Base-by-base conservation (phyloP, 2,797 vertebrate genomes). In the Chlorospingus flavigularis region DNA sequence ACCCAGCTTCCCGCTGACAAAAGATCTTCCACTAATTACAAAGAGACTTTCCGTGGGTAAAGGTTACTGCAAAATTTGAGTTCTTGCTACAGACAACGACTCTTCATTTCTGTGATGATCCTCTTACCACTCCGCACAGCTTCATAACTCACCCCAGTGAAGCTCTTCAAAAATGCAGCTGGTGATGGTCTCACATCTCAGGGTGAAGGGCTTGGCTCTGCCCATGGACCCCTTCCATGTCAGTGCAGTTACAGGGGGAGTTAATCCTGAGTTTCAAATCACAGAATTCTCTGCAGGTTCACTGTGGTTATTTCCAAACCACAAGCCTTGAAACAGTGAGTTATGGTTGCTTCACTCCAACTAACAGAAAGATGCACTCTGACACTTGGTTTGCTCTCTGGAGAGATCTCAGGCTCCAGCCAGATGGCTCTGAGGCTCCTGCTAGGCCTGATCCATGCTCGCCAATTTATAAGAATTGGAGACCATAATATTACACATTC, bases 341-440 rank as follows among this genome's bases (percentile, higher is more conserved):
- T 73, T 78, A 39, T 5, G 35, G 57, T 11, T 73, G 19, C 47
- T 87, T 92, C 37, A 26, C 42, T 88, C 45, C 55, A 47, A 2
- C n/a, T 67, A 33, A 53, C 42, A 58, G 63, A 31, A 83, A 76
- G 57, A 75, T 75, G 45, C 73, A 50, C 43, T 68, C 67, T 89
- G 85, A 95, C 72, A 87, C 62, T 86, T 92, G 74, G 45, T 92
- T 90, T 90, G 26, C 54, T 81, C 89, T 92, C 93, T 63, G 66
- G 87, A 91, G 89, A 66, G 75, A 92, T 77, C 48, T 71, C 90
- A 66, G 66, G 80, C 40, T 86, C 53, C 37, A 81, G 67, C 40
- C 82, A 88, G 74, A 81, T 63, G 92, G 85, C 72, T 91, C 24
- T 43, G 47, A 71, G 90, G 77, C 54, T 67, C 48, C 89, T 90